Base-by-base conservation (phyloP, 1,140 invertebrate species). In the Calliopsis andreniformis region DNA sequence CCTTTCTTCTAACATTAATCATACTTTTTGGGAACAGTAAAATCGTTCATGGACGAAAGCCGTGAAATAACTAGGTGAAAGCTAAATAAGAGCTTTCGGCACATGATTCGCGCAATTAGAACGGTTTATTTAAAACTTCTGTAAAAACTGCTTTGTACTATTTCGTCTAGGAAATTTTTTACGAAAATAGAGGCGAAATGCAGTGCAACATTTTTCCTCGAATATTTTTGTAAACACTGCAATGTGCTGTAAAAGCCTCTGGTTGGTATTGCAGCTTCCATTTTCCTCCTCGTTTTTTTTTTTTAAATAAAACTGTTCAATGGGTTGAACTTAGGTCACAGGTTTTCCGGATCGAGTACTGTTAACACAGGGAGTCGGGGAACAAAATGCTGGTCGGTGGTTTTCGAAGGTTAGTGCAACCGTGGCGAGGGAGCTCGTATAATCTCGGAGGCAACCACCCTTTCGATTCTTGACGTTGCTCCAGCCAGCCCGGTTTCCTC, bases 401-500 rank as follows among this genome's bases (percentile, higher is more conserved):
- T 72, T 64, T 53, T n/a, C 25, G 69, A 23, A 62, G 56, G 68
- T 62, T 62, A 51, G 69, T n/a, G 20, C 62, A 45, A 66, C 43
- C 1, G 42, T 16, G 20, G n/a, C 56, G 70, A 32, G 70, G 59
- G 47, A 76, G 51, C 51, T 68, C 72, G 72, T 76, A 68, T 76
- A 76, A 68, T 76, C 72, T 76, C 63, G 23, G 59, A 68, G 61
- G 58, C 77, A 81, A 81, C 80, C 79, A 66, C 47, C 79, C 67
- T 68, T 76, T 30, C 72, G 51, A 67, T 73, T 82, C 80, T 69
- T 71, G 79, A 77, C 47, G 55, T 78, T 81, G 42, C 62, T 35
- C 28, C 32, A 49, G 42, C 61, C 55, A 61, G 58, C 43, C 56
- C 61, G 28, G 47, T 55, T 68, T 59, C 79, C 79, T 56, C 39